Evolutionary conservation across 2,888 invertebrate species (phyloP), one percentile per base, ranked within the genome.

Genomic region (Oligia fasciuncula): DNA sequence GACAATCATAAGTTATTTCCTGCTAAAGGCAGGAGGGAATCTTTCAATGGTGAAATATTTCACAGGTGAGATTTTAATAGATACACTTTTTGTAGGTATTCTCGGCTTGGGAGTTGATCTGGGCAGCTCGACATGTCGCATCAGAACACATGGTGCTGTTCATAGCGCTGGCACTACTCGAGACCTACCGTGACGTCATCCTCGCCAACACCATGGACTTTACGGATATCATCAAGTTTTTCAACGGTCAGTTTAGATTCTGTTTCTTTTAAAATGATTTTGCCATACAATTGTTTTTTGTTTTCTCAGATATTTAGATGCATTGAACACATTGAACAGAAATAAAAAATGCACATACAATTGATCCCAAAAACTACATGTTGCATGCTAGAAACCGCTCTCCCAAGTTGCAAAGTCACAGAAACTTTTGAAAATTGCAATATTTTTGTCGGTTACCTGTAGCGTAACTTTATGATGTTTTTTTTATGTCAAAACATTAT

Each of bases 201-300:
- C 97, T 99, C 66, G 98, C 99, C 74, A 99, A 99, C 95, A 98
- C 98, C 90, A 99, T 99, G 99, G 99, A 99, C 95, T 99, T 99
- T 94, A 99, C 99, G 0, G 99, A 99, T 94, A 99, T 99, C 93
- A 99, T 99, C 93, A 99, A 99, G 93, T 99, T 99, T 96, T 99
- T 99, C 93, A 99, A 99, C 96, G 99, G 99, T 99, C 92, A 96
- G 69, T 23, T 19, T 65, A 9, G 23, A 23, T 40, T 40, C 11
- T 2, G 0, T 40, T 40, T 65, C 17, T 35, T 35, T 63, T 35
- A 1, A 35, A 19, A 17, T 8, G 0, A 63, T 35, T 8, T 13
- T 60, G n/a, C 11, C n/a, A 4, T 60, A n/a, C 3, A 1, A 1
- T 11, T 57, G n/a, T 57, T n/a, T 60, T 57, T 23, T 23, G 2